Evolutionary conservation across 2,888 invertebrate species (phyloP), one percentile per base, ranked within the genome.

Genomic region (Cephalotes varians): DNA sequence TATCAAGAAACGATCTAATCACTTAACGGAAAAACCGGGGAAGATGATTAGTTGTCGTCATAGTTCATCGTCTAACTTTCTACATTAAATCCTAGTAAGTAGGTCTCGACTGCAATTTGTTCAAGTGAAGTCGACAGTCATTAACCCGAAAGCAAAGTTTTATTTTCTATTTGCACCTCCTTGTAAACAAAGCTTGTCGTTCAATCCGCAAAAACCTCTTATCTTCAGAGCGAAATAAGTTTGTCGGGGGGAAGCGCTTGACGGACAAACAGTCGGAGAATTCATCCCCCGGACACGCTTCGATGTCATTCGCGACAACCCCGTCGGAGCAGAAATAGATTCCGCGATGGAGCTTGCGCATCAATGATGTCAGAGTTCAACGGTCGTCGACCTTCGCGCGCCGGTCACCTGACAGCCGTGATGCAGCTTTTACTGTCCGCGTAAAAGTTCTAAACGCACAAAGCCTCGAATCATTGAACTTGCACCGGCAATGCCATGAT

Each of bases 281-380:
- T 37, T 37, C 7, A 54, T 12, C 9, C n/a, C 12, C 40, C 10
- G 18, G 1, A 25, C 10, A 65, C 62, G 56, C 18, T 77, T 28
- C n/a, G 47, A 5, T 51, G 10, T 21, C n/a, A 40, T 18, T 5
- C 34, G 54, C 37, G 47, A 34, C 58, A 54, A 58, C 56, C 58
- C 15, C 62, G 7, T 15, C 58, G 54, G 1, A 54, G 65, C 67
- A 34, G 76, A 89, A 84, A 85, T 86, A 85, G 82, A 79, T 76
- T 73, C 34, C 28, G 65, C 56, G 65, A 37, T 81, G 40, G 65
- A 65, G 34, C 34, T 62, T 21, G 10, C 49, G n/a, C 62, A 87
- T 86, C 82, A 74, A 84, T 88, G 88, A 90, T 85, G 87, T 88
- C 83, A 84, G 5, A 51, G 86, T 84, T 84, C 83, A 85, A 49